Base-by-base conservation (phyloP, 2,113 vertebrate genomes). In the Scatophagus argus region DNA sequence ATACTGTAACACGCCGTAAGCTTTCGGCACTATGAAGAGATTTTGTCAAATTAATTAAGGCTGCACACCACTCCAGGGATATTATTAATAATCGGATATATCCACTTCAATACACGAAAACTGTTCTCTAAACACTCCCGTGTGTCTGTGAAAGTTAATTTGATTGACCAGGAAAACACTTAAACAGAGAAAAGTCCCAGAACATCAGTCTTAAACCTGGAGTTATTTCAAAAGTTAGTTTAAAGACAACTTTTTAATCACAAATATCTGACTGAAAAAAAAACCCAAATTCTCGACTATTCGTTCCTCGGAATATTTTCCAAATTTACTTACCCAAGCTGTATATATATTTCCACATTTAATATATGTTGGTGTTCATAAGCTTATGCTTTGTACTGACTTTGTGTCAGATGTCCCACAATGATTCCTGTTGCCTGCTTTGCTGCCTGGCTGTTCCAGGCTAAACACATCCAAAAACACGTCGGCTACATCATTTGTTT, bases 91-190 rank as follows among this genome's bases (percentile, higher is more conserved):
- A 58, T 61, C 8, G 36, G 27, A 62, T 39, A 25, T 4, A 39
- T 14, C 51, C 49, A 25, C 34, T 3, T 80, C 59, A 56, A 78
- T 44, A 9, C 41, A 49, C 11, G 47, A 29, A 36, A 6, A 54
- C 39, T 19, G 36, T 23, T 82, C 19, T 62, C 38, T 32, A 16
- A 10, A 17, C 51, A 60, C 13, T 36, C 7, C 8, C 17, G 0
- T 36, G 52, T 64, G 52, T 59, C 32, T 55, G 36, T 41, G 55
- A 11, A 80, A 76, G 77, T 66, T 65, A 6, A 66, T 70, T 71
- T 59, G 31, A 79, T 65, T 66, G 25, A 75, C 39, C 52, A 70
- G 6, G 9, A 62, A n/a, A 39, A 56, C 0, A 17, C 17, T 62
- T 13, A n/a, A 60, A 59, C 21, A 7, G 14, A 32, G 29, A 29